phyloP scores from a whole-genome alignment of 2,888 invertebrate species.

The Prosapia bicincta region DNA sequence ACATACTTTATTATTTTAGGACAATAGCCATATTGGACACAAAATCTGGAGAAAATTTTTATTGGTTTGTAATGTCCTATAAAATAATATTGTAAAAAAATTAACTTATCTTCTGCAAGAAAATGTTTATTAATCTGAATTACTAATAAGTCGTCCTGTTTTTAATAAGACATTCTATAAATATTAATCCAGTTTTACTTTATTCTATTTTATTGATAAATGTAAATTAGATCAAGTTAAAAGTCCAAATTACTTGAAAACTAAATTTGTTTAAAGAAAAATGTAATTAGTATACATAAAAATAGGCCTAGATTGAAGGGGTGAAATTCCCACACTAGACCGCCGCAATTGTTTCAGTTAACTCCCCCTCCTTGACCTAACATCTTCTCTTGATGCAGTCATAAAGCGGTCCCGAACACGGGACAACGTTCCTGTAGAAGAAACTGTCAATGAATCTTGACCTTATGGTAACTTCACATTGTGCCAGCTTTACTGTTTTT shows the following conservation, averaged over 20 bases:
- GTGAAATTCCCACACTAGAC: slow-evolving; percentile 14
- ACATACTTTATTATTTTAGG: background rate
- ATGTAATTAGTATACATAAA: too few species aligned
- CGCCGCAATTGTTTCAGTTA: slow-evolving; percentile 10
- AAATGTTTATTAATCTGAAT: too few species aligned
- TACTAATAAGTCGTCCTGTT: too few species aligned
- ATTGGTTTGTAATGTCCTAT: background rate
- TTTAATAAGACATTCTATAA: too few species aligned
- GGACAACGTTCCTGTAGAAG: slow-evolving; percentile 55
- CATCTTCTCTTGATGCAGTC: slow-evolving; percentile 42
- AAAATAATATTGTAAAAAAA: background rate
- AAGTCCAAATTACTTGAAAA: too few species aligned
- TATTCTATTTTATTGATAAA: too few species aligned
- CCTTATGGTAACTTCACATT: background rate
- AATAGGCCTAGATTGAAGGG: background rate
- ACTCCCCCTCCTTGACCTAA: slow-evolving; percentile 4
- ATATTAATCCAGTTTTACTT: too few species aligned
- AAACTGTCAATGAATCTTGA: slow-evolving; percentile 41
- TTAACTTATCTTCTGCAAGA: background rate
- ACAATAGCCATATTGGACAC: background rate
- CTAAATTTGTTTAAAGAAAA: too few species aligned
- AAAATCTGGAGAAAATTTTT: background rate
- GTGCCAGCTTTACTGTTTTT: slow-evolving; percentile 27
- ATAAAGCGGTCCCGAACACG: slow-evolving; percentile 77
- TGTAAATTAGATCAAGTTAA: too few species aligned